Evolutionary conservation across 2,888 invertebrate species (phyloP), one percentile per base, ranked within the genome.

Genomic region (Limnephilus rhombicus): DNA sequence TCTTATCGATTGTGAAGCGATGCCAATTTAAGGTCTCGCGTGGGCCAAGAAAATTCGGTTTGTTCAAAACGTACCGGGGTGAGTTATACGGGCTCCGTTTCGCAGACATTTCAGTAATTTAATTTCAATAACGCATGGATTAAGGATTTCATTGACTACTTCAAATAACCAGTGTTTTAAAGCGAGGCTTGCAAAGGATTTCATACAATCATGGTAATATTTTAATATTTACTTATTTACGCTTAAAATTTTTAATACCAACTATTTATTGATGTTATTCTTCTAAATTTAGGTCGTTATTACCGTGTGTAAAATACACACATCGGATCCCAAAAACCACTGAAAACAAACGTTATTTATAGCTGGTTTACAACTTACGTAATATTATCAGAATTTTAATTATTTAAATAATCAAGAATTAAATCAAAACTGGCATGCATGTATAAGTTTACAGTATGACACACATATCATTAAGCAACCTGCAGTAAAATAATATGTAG

Each of bases 1-100:
- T 83, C 83, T 37, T 83, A 83, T 83, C 83, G 83, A 83, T 83
- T 83, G 83, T 24, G 34, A 24, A 41, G 24, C 83, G 34, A 34
- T 83, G 83, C 83, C 83, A 83, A 83, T 68, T 68, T 68, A 24
- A 68, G 68, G 24, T 24, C 68, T 68, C 68, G 68, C 68, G 68
- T 68, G 68, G 68, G 68, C 68, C 68, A 68, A 68, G 31, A 81
- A 81, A 31, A 82, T 82, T 82, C 82, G 82, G 82, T 34, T 34
- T 31, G 11, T 9, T 31, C 31, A 31, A 37, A 82, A 82, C 31
- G 82, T 82, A 29, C 82, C 82, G 29, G 34, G 81, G 34, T 82
- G 82, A 34, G 82, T 82, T 82, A 9, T 68, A 9, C n/a, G n/a
- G 68, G 68, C 68, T 24, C n/a, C 68, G 68, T 68, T 68, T 68